These are phyloP conservation scores for Clinocottus analis DNA, from an alignment of 2,113 vertebrate species.

Conservation along the genomic window DNA sequence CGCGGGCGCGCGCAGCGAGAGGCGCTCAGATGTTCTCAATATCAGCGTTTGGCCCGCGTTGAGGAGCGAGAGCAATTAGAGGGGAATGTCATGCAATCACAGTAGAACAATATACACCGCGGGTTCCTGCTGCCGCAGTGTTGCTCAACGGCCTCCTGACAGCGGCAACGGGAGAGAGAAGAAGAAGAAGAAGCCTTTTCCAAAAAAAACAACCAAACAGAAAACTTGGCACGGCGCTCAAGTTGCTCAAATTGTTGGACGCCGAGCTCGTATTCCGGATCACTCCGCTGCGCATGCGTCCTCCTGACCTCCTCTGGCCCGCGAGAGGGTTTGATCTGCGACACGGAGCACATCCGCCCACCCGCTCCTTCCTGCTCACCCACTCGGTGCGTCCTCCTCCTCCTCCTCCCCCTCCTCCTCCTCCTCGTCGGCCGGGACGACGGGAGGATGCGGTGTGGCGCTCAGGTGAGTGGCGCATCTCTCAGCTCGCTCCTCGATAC, in stretches of 20 bases:
- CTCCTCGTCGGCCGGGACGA: too few species aligned
- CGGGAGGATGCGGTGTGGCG: too few species aligned
- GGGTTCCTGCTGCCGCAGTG: slow-evolving; percentile 52
- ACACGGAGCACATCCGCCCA: slow-evolving; percentile 61
- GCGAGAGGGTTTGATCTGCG: slow-evolving; percentile 64
- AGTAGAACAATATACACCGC: slow-evolving; percentile 72
- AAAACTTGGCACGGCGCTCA: slow-evolving; percentile 38
- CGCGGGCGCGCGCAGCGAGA: slow-evolving; percentile 25
- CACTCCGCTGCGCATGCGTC: slow-evolving; percentile 47
- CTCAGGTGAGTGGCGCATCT: too few species aligned
- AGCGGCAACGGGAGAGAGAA: slow-evolving; percentile 40
- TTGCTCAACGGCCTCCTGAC: slow-evolving; percentile 59
- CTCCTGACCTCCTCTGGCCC: slow-evolving; percentile 67
- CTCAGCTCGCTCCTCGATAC: too few species aligned
- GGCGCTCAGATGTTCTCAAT: slow-evolving; percentile 72
- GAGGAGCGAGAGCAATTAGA: slow-evolving; percentile 68
- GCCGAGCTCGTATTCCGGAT: slow-evolving; percentile 27
- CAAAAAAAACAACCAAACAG: not conserved
- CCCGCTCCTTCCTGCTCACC: slow-evolving; percentile 61
- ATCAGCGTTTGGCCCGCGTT: slow-evolving; percentile 54
- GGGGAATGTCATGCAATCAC: slow-evolving; percentile 73
- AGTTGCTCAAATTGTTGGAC: slow-evolving; percentile 57
- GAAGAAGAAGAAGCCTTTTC: slow-evolving; percentile 42
- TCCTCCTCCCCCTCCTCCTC: not conserved
- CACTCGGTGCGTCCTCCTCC: slow-evolving; percentile 45